These are phyloP conservation scores for Dynastes tityus DNA, from an alignment of 2,888 invertebrate genomes.

Conservation along the genomic window DNA sequence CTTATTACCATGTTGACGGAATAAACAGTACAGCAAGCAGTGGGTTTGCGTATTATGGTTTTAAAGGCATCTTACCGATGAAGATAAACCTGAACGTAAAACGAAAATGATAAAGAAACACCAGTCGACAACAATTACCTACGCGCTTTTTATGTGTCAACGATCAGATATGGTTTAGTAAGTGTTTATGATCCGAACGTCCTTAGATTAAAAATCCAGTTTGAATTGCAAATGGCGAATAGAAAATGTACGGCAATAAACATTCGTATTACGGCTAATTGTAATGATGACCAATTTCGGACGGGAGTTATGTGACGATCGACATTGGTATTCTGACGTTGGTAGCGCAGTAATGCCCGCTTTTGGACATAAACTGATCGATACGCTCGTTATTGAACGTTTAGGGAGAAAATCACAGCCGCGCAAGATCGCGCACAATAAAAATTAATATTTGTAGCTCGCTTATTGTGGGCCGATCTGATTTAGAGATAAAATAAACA, in stretches of 20 bases:
- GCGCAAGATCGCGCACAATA: constrained; percentile 55
- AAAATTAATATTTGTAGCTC: constrained; percentile 57
- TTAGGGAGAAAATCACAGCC: constrained; percentile 57
- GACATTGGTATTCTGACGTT: constrained; percentile 56
- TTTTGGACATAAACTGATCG: constrained; percentile 53
- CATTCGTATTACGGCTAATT: constrained; percentile 58
- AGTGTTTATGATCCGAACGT: constrained; percentile 54
- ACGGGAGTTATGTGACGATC: constrained; percentile 56
- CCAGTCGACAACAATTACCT: background rate
- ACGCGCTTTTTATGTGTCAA: constrained; percentile 28
- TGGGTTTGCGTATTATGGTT: too few species aligned
- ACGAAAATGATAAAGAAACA: constrained; percentile 38
- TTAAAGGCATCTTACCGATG: too few species aligned
- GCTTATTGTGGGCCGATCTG: constrained; percentile 49
- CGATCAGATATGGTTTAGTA: constrained; percentile 53
- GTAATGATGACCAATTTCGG: constrained; percentile 59
- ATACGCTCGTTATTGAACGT: constrained; percentile 55
- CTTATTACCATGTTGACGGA: too few species aligned
- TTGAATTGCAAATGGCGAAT: constrained; percentile 56
- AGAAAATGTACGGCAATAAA: constrained; percentile 55
- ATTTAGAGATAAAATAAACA: constrained; percentile 51
- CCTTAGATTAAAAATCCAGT: constrained; percentile 56
- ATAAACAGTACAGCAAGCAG: too few species aligned
- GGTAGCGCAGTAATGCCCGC: constrained; percentile 47
- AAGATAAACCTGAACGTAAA: constrained; percentile 6